Base-by-base conservation (phyloP, 2,888 invertebrate species). In the Cryptosula pallasiana region DNA sequence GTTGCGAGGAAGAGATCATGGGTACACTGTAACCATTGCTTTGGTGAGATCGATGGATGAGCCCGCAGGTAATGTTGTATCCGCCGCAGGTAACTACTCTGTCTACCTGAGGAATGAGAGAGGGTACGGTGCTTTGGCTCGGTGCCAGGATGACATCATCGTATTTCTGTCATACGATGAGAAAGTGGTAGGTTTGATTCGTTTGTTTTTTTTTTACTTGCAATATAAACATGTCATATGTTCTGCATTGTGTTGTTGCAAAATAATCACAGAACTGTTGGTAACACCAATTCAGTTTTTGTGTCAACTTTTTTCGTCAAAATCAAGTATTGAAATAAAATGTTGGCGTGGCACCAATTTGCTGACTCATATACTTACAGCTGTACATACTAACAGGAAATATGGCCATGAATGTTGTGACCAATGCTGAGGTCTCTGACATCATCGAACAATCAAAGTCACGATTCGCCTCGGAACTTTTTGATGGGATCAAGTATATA, bases 21-120 rank as follows among this genome's bases (percentile, higher is more conserved):
- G 63, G 2, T 63, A 29, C 63, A 27, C 63, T 13, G 63, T 63
- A n/a, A 63, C 63, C 5, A 29, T 63, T 16, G 63, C 34, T 32
- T n/a, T 63, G 9, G 32, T 63, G 2, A 63, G n/a, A 32, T 16
- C 29, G 16, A 63, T 63, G 63, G 63, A 27, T 27, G 20, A 63
- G 32, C 29, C 5, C 25, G 25, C n/a, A 45, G 9, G 20, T 13
- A 20, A 45, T 13, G 5, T 45, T 5, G 27, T 32, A 5, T 27
- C 20, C 32, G 32, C 29, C 2, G 32, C 32, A 2, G 32, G 13
- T 2, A 63, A 32, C 5, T 63, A 63, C 32, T 20, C 63, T 9
- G 32, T 25, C 25, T 32, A 9, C 27, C 63, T 63, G 9, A 27
- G 63, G n/a, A 27, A 32, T 13, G 63, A 9, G 32, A 27, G 34